Evolutionary conservation across 2,888 invertebrate genomes (phyloP).

Genomic region (Leucophenga montana): DNA sequence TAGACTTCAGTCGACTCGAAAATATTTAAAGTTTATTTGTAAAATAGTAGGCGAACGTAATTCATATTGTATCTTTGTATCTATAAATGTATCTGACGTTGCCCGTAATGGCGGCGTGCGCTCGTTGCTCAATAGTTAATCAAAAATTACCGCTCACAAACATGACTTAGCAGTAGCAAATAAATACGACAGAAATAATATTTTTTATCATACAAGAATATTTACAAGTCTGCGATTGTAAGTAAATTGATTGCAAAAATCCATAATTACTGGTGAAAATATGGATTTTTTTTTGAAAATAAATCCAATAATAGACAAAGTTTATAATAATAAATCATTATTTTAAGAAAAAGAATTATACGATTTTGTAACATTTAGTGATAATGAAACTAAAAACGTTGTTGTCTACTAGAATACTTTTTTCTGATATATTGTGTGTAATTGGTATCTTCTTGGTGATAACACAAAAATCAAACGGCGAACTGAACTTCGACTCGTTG

Average conservation of each 20-base stretch:
- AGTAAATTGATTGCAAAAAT: conserved; percentile 54
- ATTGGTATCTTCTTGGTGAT: neutral
- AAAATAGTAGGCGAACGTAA: no score
- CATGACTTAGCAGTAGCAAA: conserved; percentile 14
- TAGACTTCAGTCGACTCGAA: no score
- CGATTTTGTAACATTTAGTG: conserved; percentile 3
- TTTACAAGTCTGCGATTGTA: conserved; percentile 37
- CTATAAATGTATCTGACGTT: no score
- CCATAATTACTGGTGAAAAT: conserved; percentile 38
- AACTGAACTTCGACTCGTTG: conserved; percentile 3
- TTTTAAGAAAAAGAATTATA: conserved; percentile 14
- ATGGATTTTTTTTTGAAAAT: conserved; percentile 18
- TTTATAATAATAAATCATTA: neutral
- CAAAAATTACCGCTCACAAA: neutral
- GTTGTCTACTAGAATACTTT: neutral
- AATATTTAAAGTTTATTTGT: no score
- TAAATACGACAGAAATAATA: conserved; percentile 40
- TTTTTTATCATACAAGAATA: conserved; percentile 31
- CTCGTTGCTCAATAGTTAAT: neutral
- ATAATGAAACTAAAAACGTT: neutral
- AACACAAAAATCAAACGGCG: neutral
- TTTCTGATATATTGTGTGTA: neutral
- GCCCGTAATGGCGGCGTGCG: no score
- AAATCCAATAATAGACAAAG: conserved; percentile 21
- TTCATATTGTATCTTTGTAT: no score